phyloP scores from a whole-genome alignment of 2,113 vertebrate species.

The Pan troglodytes region NHGRI_mPanTro3-v2.1_pri NC_086015.1:59940501-59941000 shows the following conservation, averaged over 20 bases:
- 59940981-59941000: background rate
- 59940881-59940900: background rate
- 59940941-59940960: background rate
- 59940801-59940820: background rate
- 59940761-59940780: background rate
- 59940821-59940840: background rate
- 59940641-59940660: background rate
- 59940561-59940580: background rate
- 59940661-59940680: conserved; percentile 23
- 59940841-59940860: background rate
- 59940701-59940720: background rate
- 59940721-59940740: background rate
- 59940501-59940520: background rate
- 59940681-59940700: background rate
- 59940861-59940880: background rate
- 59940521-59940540: background rate
- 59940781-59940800: background rate
- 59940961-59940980: background rate
- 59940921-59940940: background rate
- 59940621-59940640: background rate
- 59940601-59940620: background rate
- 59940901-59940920: background rate
- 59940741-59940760: background rate
- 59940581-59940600: background rate
- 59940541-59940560: background rate